phyloP scores from a whole-genome alignment of 37 sponge, comb jelly and placozoan species.

The Diacarnus erythraeanus region DNA sequence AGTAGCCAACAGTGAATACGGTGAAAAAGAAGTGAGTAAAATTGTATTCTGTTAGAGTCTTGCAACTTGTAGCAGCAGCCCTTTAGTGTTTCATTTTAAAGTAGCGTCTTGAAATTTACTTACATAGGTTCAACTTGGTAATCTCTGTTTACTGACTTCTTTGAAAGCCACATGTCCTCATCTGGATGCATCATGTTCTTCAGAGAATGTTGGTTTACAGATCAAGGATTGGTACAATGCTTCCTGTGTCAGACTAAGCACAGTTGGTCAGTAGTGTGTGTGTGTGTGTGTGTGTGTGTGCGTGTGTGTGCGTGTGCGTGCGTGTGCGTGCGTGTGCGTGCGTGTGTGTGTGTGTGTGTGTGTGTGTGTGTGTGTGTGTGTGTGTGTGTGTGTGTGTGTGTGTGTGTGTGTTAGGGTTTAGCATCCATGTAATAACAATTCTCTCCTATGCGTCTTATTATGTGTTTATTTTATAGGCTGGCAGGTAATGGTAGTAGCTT shows the following conservation, averaged over 20 bases:
- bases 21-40: too few species aligned
- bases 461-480: slow-evolving; percentile 10
- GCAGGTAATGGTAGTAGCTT: slow-evolving; percentile 25
- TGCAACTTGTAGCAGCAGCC: too few species aligned
- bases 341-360: not conserved
- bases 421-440: too few species aligned
- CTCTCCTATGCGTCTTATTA: not conserved
- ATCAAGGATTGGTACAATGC: slow-evolving; percentile 23
- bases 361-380: not conserved
- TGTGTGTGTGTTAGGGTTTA: too few species aligned
- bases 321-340: not conserved
- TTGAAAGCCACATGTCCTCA: slow-evolving; percentile 30
- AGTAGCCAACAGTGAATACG: too few species aligned
- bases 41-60: too few species aligned
- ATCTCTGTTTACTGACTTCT: slow-evolving; percentile 59
- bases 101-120: not conserved
- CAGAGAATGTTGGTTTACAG: not conserved
- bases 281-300: not conserved
- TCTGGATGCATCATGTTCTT: not conserved
- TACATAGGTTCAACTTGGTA: slow-evolving; percentile 36
- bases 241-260: slow-evolving; percentile 40
- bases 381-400: not conserved
- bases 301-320: not conserved
- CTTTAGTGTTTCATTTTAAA: not conserved
- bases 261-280: slow-evolving; percentile 12